Evolutionary conservation across 2,888 invertebrate species (phyloP).

Genomic region (Tubiluchus corallicola): DNA sequence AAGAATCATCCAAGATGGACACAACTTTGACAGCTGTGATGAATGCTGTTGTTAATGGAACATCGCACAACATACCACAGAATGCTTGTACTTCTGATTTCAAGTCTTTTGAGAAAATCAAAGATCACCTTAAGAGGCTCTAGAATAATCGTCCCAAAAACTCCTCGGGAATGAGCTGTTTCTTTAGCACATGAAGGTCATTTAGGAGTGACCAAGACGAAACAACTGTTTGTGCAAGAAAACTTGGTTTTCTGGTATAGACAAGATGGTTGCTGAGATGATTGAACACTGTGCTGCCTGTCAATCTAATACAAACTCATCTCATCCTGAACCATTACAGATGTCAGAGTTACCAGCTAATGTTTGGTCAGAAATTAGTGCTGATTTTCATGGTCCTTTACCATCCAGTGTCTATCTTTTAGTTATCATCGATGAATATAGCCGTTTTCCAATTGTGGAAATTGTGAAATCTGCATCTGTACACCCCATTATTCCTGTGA

Average conservation of each 20-base stretch:
- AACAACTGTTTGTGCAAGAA: not conserved
- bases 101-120: conserved; percentile 1
- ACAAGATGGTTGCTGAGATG: not conserved
- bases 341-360: not conserved
- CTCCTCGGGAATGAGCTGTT: not conserved
- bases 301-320: not conserved
- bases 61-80: too few species aligned
- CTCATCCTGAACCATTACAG: not conserved
- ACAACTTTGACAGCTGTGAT: not conserved
- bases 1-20: not conserved
- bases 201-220: not conserved
- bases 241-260: conserved; percentile 3
- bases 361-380: not conserved
- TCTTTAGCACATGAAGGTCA: not conserved
- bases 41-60: not conserved
- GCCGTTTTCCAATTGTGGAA: not conserved
- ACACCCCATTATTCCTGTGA: not conserved
- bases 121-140: not conserved
- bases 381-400: not conserved
- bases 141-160: not conserved
- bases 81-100: too few species aligned
- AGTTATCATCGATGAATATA: not conserved
- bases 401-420: not conserved
- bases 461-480: not conserved
- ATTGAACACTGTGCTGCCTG: not conserved